Evolutionary conservation across 2,113 vertebrate genomes (phyloP).

Genomic region (Turdus rufiventris): DNA sequence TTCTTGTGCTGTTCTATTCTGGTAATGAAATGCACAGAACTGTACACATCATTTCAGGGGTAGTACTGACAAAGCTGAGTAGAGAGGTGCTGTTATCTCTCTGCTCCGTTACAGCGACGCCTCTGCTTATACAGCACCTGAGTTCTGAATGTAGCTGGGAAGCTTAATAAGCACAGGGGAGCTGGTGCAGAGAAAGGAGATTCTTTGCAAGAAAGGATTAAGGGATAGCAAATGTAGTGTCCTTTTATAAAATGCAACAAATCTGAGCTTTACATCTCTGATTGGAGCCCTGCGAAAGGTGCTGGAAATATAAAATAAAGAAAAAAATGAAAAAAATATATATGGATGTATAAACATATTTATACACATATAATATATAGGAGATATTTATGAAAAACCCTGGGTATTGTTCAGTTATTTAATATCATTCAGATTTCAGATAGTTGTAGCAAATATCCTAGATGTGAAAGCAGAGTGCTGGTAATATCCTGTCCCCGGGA

Average conservation of each 20-base stretch:
- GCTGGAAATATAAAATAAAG: background rate
- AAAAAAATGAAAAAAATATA: background rate
- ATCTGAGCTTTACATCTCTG: background rate
- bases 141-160: background rate
- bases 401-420: background rate
- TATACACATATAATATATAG: background rate
- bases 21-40: background rate
- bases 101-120: background rate
- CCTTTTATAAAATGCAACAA: conserved; percentile 29
- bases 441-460: background rate
- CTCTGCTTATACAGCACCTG: background rate
- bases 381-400: background rate
- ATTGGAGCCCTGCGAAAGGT: background rate
- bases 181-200: background rate
- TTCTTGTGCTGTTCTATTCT: background rate
- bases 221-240: conserved; percentile 13
- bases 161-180: conserved; percentile 24
- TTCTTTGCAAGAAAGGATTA: conserved; percentile 40
- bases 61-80: background rate
- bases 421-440: background rate
- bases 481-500: background rate
- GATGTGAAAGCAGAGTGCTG: background rate
- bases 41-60: background rate
- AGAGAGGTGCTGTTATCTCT: conserved; percentile 17
- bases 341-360: background rate